phyloP scores from a whole-genome alignment of 2,113 vertebrate genomes.

The Dicaeum eximium region DNA sequence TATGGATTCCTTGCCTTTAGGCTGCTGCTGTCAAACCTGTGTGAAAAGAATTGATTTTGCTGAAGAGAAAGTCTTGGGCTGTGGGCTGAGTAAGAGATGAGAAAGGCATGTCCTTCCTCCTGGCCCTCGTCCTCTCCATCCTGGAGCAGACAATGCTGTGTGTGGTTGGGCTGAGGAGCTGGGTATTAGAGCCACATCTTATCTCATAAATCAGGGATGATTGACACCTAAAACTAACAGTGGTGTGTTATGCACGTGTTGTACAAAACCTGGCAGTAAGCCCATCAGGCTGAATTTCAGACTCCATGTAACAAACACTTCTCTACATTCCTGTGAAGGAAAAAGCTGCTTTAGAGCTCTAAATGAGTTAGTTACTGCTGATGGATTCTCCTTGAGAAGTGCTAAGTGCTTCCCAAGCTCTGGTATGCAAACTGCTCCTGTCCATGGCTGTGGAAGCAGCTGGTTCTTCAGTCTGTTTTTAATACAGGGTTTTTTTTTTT shows the following conservation, averaged over 20 bases:
- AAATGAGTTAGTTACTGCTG: neutral
- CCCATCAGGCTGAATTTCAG: neutral
- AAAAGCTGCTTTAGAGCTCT: neutral
- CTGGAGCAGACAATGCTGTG: neutral
- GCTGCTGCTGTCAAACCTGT: neutral
- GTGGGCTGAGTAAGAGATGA: neutral
- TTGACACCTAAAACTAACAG: neutral
- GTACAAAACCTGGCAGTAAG: neutral
- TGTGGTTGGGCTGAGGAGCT: neutral
- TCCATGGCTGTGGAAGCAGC: neutral
- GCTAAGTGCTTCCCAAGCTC: neutral
- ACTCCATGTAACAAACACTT: neutral
- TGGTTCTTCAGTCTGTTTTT: neutral
- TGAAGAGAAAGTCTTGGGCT: neutral
- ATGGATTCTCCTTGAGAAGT: neutral
- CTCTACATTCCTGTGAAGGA: neutral
- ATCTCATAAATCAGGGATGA: neutral
- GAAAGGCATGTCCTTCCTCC: neutral
- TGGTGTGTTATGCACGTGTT: rapidly evolving
- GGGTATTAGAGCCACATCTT: neutral
- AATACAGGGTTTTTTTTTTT: neutral
- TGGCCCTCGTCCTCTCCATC: neutral
- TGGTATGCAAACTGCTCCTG: neutral
- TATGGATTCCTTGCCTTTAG: neutral
- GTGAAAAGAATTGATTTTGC: neutral